Conservation (phyloP, 2,113 vertebrate species). For the Nicator chloris region DNA sequence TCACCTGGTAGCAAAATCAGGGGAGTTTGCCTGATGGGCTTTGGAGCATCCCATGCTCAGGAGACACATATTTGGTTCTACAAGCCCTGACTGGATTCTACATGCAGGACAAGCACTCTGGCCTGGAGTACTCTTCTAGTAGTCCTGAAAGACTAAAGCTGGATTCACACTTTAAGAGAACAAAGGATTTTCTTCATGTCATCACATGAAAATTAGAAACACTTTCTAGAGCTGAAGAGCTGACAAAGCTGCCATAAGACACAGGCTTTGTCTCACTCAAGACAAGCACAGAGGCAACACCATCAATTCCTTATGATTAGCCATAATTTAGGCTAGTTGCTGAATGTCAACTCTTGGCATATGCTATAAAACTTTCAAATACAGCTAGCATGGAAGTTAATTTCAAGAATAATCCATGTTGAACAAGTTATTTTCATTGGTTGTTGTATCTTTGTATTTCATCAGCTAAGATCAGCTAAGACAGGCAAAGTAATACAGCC, state of each 20-base stretch:
- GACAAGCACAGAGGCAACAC: not conserved
- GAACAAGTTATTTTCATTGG: not conserved
- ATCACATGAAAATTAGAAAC: not conserved
- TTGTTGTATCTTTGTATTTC: not conserved
- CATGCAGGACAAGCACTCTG: not conserved
- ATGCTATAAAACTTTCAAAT: not conserved
- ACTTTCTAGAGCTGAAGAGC: not conserved
- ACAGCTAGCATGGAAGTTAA: not conserved
- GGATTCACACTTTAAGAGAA: not conserved
- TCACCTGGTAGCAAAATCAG: not conserved
- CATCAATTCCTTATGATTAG: not conserved
- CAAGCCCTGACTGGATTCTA: not conserved
- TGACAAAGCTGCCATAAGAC: not conserved
- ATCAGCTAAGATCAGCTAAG: not conserved
- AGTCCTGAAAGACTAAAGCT: rapidly evolving
- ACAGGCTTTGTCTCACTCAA: not conserved
- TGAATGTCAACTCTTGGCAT: not conserved
- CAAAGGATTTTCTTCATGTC: not conserved
- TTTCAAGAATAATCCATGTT: not conserved
- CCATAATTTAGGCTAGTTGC: not conserved
- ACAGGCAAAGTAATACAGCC: not conserved
- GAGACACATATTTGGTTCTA: not conserved
- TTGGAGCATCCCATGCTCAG: not conserved
- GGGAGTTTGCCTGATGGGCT: not conserved
- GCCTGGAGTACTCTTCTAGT: not conserved